phyloP scores from a whole-genome alignment of 1,140 invertebrate species.

The Danaus melanippus region DNA sequence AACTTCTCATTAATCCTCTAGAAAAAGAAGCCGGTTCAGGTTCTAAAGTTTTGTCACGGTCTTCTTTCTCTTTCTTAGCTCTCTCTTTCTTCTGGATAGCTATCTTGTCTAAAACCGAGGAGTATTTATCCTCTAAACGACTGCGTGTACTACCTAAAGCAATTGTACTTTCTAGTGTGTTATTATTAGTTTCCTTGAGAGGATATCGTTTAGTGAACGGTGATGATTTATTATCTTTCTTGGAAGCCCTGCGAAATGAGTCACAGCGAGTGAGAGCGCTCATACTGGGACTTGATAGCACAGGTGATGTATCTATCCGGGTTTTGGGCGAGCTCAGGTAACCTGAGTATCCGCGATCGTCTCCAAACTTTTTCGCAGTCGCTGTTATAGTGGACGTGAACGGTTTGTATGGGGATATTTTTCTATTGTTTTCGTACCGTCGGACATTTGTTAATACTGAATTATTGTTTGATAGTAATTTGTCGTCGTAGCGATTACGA shows the following conservation, averaged over 20 bases:
- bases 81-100: slow-evolving; percentile 73
- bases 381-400: slow-evolving; percentile 36
- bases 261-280: slow-evolving; percentile 51
- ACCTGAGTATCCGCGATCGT: slow-evolving; percentile 55
- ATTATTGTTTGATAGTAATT: slow-evolving; percentile 50
- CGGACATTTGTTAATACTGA: slow-evolving; percentile 49
- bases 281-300: slow-evolving; percentile 46
- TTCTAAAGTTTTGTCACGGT: slow-evolving; percentile 78
- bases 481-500: slow-evolving; percentile 59
- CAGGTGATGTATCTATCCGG: slow-evolving; percentile 54
- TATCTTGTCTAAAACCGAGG: slow-evolving; percentile 78
- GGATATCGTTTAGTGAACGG: slow-evolving; percentile 60
- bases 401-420: slow-evolving; percentile 51
- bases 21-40: slow-evolving; percentile 68
- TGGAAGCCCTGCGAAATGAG: slow-evolving; percentile 57
- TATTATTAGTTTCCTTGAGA: slow-evolving; percentile 62
- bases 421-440: slow-evolving; percentile 62
- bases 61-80: slow-evolving; percentile 64
- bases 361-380: slow-evolving; percentile 43
- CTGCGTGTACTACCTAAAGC: slow-evolving; percentile 73
- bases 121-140: slow-evolving; percentile 83
- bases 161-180: slow-evolving; percentile 56
- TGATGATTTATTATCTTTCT: slow-evolving; percentile 61
- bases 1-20: slow-evolving; percentile 72
- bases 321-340: slow-evolving; percentile 49